Conservation (phyloP, 2,888 invertebrate species). For the Pelosia muscerda region DNA sequence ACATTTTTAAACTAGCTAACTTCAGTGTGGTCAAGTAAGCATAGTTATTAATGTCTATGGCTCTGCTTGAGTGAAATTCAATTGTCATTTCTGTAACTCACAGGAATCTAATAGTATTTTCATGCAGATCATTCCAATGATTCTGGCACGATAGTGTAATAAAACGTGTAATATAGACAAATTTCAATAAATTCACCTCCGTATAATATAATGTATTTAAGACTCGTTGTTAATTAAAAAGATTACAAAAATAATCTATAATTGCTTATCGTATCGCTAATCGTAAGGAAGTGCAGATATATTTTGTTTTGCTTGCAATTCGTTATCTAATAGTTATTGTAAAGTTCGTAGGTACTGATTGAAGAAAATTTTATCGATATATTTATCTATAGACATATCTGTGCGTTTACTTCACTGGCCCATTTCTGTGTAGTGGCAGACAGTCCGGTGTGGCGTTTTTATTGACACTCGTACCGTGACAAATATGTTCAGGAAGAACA, state of each 20-base stretch:
- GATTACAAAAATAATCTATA: conserved; percentile 6
- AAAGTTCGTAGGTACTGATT: background rate
- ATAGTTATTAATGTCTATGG: no score
- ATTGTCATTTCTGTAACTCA: no score
- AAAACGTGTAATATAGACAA: background rate
- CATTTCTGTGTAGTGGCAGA: conserved; percentile 72
- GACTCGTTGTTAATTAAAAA: conserved; percentile 2
- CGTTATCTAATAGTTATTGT: conserved; percentile 8
- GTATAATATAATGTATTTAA: background rate
- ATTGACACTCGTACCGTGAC: conserved; percentile 86
- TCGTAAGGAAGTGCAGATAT: conserved; percentile 5
- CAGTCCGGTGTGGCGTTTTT: conserved; percentile 86
- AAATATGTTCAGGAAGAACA: conserved; percentile 78
- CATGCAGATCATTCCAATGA: background rate
- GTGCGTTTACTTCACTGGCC: conserved; percentile 59
- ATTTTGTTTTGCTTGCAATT: background rate
- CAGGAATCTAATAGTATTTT: no score
- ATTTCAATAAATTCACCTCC: background rate
- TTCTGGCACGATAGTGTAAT: background rate
- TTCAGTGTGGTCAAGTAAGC: no score
- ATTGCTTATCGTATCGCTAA: background rate
- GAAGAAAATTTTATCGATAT: conserved; percentile 15
- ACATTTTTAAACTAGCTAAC: no score
- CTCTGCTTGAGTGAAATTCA: no score
- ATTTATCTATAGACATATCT: conserved; percentile 35